Percentiles rank a stretch among this genome's conserved stretches.
These are phyloP conservation scores for Agriotes lineatus DNA, from an alignment of 2,888 invertebrate species.

Conservation along the genomic window DNA sequence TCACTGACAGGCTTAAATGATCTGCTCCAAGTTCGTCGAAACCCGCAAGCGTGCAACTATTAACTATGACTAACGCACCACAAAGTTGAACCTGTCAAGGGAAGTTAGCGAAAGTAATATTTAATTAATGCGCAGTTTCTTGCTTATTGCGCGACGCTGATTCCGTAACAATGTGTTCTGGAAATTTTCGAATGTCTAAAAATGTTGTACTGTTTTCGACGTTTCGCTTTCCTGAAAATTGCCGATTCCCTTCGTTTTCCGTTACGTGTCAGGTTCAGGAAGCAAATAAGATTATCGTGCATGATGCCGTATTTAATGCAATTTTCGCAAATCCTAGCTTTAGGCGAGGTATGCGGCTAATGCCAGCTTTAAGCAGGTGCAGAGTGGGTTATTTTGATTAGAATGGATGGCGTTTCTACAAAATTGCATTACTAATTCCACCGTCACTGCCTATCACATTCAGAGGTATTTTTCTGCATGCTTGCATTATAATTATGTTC, in stretches of 20 bases:
- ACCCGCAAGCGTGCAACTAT: conserved; percentile 20
- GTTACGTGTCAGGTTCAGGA: conserved; percentile 6
- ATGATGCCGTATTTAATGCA: conserved; percentile 14
- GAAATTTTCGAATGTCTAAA: too few species aligned
- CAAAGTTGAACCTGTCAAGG: conserved; percentile 20
- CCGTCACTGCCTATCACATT: too few species aligned
- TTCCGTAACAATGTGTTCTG: too few species aligned
- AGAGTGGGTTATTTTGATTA: too few species aligned
- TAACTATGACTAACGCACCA: conserved; percentile 24
- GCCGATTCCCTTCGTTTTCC: conserved; percentile 5
- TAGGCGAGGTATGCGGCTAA: not conserved
- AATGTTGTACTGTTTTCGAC: not conserved
- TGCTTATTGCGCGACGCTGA: not conserved
- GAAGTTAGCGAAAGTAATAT: conserved; percentile 18
- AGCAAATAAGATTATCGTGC: conserved; percentile 9
- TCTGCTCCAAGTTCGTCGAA: conserved; percentile 4
- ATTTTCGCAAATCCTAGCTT: conserved; percentile 1
- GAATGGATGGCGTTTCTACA: too few species aligned
- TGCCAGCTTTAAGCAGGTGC: not conserved
- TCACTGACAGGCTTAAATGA: conserved; percentile 13
- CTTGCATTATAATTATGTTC: too few species aligned
- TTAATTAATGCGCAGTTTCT: conserved; percentile 15
- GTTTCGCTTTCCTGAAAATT: conserved; percentile 7
- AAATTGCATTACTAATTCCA: too few species aligned
- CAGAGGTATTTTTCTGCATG: too few species aligned